These are phyloP conservation scores for Colius striatus DNA, from an alignment of 2,113 vertebrate genomes.

Conservation along the genomic window DNA sequence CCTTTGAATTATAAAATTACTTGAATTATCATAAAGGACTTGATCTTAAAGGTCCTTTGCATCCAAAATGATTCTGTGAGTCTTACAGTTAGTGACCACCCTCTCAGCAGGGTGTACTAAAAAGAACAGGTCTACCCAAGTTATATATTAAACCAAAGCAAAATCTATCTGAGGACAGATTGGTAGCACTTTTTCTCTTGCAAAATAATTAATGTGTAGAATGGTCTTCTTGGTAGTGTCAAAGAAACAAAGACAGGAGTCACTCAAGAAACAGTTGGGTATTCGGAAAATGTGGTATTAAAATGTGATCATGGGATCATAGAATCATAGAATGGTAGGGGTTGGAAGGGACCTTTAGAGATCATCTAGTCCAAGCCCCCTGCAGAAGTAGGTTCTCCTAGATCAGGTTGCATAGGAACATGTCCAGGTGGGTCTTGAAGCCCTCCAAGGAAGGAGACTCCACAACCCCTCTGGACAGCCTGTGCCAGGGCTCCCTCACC, in stretches of 20 bases:
- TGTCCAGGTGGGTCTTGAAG: no score
- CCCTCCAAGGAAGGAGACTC: no score
- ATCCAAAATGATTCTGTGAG: no score
- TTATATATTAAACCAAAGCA: background rate
- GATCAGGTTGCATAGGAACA: no score
- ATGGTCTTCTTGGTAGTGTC: background rate
- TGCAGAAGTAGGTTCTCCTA: no score
- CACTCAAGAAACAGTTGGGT: background rate
- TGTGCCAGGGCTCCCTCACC: no score
- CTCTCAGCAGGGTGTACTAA: background rate
- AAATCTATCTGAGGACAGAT: background rate
- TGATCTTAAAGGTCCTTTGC: no score
- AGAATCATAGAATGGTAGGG: no score
- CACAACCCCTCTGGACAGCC: no score
- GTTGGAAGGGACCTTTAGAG: no score
- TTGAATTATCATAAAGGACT: background rate
- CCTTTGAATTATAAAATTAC: background rate
- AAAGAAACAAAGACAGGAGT: background rate
- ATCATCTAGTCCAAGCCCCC: no score
- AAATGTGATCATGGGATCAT: no score
- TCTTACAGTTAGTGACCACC: background rate
- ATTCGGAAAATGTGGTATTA: background rate
- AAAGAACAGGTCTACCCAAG: background rate
- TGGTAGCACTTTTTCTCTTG: constrained; percentile 18
- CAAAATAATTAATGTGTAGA: constrained; percentile 38